These are phyloP conservation scores for Rallus crepitans DNA, from an alignment of 2,797 vertebrate genomes.

Conservation along the genomic window DNA sequence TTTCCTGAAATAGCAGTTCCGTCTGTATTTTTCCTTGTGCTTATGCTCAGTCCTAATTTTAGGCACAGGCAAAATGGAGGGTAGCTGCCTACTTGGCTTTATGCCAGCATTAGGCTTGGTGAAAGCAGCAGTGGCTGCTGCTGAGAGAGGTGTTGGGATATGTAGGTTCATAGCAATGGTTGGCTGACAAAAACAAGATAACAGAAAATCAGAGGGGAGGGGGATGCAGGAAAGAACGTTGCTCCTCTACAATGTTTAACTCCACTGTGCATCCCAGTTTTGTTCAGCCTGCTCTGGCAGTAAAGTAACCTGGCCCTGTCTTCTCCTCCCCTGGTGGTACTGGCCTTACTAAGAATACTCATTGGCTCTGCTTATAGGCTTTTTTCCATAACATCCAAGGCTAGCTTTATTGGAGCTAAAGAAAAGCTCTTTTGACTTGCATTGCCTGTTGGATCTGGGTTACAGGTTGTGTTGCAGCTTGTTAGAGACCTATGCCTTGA, in stretches of 20 bases:
- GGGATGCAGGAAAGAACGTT: neutral
- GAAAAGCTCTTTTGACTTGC: neutral
- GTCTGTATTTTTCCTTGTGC: neutral
- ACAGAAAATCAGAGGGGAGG: neutral
- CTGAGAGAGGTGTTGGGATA: neutral
- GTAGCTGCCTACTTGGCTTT: neutral
- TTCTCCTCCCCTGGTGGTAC: neutral
- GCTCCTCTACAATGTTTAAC: neutral
- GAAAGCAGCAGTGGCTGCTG: neutral
- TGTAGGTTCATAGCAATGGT: accelerated
- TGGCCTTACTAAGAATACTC: neutral
- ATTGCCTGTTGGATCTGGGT: neutral
- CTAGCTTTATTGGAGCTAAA: neutral
- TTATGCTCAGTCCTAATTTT: neutral
- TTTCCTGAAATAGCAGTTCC: neutral
- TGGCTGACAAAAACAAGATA: neutral
- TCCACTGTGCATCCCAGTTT: neutral
- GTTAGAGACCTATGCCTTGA: neutral
- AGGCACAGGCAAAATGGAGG: neutral
- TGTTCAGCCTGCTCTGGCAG: neutral
- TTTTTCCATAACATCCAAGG: neutral
- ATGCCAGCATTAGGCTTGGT: accelerated
- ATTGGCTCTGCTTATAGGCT: neutral
- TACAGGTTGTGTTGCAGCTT: neutral
- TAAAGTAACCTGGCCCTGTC: neutral